Conservation (phyloP, 2,888 invertebrate genomes). For the Ormyrus rosae region DNA sequence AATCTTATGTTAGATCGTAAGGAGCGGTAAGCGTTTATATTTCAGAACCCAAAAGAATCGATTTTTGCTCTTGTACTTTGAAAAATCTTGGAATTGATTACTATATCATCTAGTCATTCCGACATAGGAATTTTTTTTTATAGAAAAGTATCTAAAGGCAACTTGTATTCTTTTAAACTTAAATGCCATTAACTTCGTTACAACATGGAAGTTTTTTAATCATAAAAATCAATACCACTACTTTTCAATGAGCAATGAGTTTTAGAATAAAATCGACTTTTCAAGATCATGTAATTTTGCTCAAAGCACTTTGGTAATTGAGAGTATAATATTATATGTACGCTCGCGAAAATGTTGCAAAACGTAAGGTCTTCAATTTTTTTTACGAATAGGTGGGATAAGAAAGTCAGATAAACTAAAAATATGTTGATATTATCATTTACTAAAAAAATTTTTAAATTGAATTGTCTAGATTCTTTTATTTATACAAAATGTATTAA, state of each 20-base stretch:
- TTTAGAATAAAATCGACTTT: conserved; percentile 25
- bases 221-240: conserved; percentile 25
- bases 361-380: conserved; percentile 1
- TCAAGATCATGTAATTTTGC: conserved; percentile 41
- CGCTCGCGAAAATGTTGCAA: conserved; percentile 8
- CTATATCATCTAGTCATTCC: conserved; percentile 13
- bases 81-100: conserved; percentile 22
- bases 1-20: conserved; percentile 7
- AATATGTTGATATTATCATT: neutral
- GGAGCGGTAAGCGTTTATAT: conserved; percentile 32
- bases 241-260: conserved; percentile 2
- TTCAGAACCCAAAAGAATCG: conserved; percentile 31
- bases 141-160: conserved; percentile 55
- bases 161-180: conserved; percentile 26
- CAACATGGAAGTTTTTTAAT: conserved; percentile 3
- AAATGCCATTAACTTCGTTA: conserved; percentile 29
- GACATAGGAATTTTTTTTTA: conserved; percentile 8
- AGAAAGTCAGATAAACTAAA: neutral
- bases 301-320: conserved; percentile 44
- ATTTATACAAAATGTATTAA: too few relatives aligned
- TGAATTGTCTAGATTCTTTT: too few relatives aligned
- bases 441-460: neutral
- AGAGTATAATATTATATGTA: conserved; percentile 21
- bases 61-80: conserved; percentile 35
- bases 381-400: too few relatives aligned